A percentile compares a stretch with the other conserved stretches of the same genome.
Evolutionary conservation across 2,888 invertebrate species (phyloP).

Genomic region (Ptilodon capucinus): DNA sequence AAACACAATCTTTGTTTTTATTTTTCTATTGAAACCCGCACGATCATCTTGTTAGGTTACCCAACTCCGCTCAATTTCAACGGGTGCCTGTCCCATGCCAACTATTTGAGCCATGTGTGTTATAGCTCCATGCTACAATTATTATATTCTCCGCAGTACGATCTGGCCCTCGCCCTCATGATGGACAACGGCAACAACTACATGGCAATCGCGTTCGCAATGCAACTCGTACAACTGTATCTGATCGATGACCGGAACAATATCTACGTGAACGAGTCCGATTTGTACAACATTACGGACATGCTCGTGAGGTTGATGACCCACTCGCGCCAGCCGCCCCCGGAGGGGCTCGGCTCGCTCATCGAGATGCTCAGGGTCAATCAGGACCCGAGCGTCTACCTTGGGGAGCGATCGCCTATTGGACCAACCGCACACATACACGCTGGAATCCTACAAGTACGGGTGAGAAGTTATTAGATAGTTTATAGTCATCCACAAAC

Average conservation of each 20-base stretch:
- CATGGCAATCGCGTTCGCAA: constrained; percentile 93
- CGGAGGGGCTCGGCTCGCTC: constrained; percentile 91
- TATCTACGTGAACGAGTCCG: constrained; percentile 90
- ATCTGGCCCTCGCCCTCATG: constrained; percentile 90
- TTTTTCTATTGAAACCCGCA: too few relatives aligned
- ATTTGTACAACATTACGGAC: constrained; percentile 94
- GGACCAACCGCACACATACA: constrained; percentile 95
- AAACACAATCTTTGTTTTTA: too few relatives aligned
- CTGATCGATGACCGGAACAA: constrained; percentile 92
- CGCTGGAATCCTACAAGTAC: constrained; percentile 93
- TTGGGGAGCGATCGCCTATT: constrained; percentile 89
- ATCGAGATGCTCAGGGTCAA: constrained; percentile 91
- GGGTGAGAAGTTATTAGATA: constrained; percentile 77
- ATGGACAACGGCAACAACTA: constrained; percentile 93
- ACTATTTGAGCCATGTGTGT: too few relatives aligned
- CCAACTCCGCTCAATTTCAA: too few relatives aligned
- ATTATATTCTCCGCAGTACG: constrained; percentile 85
- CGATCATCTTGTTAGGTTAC: too few relatives aligned
- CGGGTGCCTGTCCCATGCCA: too few relatives aligned
- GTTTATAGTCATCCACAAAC: too few relatives aligned
- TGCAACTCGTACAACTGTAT: constrained; percentile 94
- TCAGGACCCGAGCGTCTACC: constrained; percentile 87
- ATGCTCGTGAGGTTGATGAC: constrained; percentile 89
- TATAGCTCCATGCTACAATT: too few relatives aligned
- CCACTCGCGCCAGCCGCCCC: constrained; percentile 89